Evolutionary conservation across 2,888 invertebrate genomes (phyloP), one percentile per base, ranked within the genome.

Genomic region (Drosophila yooni): DNA sequence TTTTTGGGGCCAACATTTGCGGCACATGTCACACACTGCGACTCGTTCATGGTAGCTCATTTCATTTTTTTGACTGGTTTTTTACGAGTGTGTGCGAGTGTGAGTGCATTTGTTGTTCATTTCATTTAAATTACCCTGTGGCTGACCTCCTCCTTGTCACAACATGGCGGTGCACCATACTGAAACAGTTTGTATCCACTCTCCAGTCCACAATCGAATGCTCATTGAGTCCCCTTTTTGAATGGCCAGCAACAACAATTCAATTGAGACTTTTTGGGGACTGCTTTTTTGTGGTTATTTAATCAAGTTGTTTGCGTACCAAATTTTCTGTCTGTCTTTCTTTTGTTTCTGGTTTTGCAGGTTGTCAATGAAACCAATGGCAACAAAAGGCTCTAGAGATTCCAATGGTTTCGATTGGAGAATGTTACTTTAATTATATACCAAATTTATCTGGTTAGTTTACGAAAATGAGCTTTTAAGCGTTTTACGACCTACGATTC

Each of bases 101-200:
- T 66, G 78, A 84, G 83, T 84, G 77, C 79, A 89, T 89, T 89
- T 89, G 84, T 77, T 89, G 89, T 89, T 85, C 84, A 85, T 85
- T 85, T 89, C 85, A 89, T 85, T 89, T 85, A 85, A 85, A 85
- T 85, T 85, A 89, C 85, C 89, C 85, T 89, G 89, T 73, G 85
- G 85, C 89, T 87, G 85, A 85, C 88, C 89, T 81, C 88, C 89
- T 81, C 89, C 83, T 70, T 88, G 86, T 79, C 79, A 75, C 88
- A 89, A 79, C 71, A 81, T 81, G 84, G 79, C 73, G 74, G 65
- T 87, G 77, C 84, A 72, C 70, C 84, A 85, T 89, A 87, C 89
- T 89, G 89, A 81, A 79, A 76, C 83, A 69, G 72, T 80, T 79
- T 60, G 63, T 66, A 56, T 74, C 70, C 77, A 70, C 53, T 67